Evolutionary conservation across 2,113 vertebrate species (phyloP).

Genomic region (Eulemur macaco): DNA sequence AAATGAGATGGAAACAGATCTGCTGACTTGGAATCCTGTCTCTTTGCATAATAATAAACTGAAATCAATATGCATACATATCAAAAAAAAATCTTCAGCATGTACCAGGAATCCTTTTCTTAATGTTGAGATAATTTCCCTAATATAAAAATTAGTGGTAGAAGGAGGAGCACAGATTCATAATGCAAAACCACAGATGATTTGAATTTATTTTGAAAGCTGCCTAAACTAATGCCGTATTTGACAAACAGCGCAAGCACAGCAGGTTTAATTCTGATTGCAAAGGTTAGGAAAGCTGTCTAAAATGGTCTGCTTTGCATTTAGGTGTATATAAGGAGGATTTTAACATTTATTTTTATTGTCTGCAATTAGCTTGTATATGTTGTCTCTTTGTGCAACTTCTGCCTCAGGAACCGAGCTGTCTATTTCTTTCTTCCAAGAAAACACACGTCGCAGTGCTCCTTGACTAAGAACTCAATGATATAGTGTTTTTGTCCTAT

Average conservation of each 20-base stretch:
- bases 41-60: background rate
- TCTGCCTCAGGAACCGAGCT: background rate
- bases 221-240: background rate
- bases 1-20: background rate
- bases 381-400: background rate
- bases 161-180: background rate
- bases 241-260: background rate
- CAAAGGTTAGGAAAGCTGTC: background rate
- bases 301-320: background rate
- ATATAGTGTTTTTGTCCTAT: background rate
- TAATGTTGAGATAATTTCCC: background rate
- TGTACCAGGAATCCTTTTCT: background rate
- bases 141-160: background rate
- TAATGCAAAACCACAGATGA: background rate
- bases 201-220: background rate
- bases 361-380: slow-evolving; percentile 17
- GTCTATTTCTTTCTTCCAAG: slow-evolving; percentile 1
- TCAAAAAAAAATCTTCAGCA: background rate
- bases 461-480: background rate
- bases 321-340: background rate
- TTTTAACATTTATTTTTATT: slow-evolving; percentile 53
- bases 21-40: background rate
- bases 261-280: background rate
- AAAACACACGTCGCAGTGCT: background rate
- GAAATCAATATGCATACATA: background rate